Percentiles rank a stretch among this genome's conserved stretches.
phyloP scores from a whole-genome alignment of 2,888 invertebrate species.

The Antheraea assamensis region DNA sequence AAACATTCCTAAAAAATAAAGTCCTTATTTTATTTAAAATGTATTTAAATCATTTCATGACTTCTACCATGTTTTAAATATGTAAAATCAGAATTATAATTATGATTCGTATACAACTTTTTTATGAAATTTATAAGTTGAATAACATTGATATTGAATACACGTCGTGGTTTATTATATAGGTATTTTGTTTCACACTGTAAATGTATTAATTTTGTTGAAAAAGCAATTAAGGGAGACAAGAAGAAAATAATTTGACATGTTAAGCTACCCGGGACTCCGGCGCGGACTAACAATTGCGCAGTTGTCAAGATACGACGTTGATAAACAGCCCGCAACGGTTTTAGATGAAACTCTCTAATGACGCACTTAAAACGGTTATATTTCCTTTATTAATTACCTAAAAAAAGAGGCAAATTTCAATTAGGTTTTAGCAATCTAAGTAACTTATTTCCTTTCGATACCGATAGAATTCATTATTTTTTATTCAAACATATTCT shows the following conservation, averaged over 20 bases:
- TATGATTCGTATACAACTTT: too few relatives aligned
- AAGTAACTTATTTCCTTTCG: background rate
- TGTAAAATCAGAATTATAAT: too few relatives aligned
- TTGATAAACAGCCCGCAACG: conserved; percentile 30
- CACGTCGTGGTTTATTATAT: background rate
- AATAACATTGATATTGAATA: too few relatives aligned
- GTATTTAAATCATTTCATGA: too few relatives aligned
- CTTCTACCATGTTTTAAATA: too few relatives aligned
- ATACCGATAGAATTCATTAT: background rate
- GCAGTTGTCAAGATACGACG: conserved; percentile 24
- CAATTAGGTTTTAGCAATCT: background rate
- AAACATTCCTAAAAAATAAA: too few relatives aligned
- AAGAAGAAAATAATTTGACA: conserved; percentile 29
- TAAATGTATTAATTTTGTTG: conserved; percentile 5
- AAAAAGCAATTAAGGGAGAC: conserved; percentile 14
- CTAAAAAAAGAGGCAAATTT: background rate
- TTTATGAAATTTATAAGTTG: too few relatives aligned
- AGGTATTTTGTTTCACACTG: background rate
- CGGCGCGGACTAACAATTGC: conserved; percentile 23
- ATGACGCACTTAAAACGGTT: conserved; percentile 6
- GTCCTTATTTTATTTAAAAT: too few relatives aligned
- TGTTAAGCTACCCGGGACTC: conserved; percentile 26
- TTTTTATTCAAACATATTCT: background rate
- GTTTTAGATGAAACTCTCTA: conserved; percentile 15
- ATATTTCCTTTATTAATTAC: conserved; percentile 12